Conservation (phyloP, 2,113 vertebrate genomes). For the Empidonax traillii region DNA sequence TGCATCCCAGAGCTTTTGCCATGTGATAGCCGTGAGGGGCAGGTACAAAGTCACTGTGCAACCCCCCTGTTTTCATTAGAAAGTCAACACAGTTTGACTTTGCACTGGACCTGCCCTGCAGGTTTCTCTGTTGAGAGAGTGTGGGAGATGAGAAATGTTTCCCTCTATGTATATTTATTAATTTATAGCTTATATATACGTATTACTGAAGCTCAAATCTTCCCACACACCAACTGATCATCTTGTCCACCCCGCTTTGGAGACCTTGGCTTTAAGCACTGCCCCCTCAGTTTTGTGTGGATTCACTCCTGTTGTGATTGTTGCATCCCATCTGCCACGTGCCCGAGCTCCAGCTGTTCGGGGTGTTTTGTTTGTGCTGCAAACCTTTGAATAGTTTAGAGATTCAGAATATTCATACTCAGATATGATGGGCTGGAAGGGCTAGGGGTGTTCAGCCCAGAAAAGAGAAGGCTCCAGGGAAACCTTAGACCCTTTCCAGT, state of each 20-base stretch:
- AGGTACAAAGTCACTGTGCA: not conserved
- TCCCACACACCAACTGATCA: not conserved
- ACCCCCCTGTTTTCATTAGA: not conserved
- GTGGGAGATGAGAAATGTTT: not conserved
- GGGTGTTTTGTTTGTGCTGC: not conserved
- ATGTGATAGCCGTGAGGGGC: accelerated
- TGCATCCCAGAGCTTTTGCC: not conserved
- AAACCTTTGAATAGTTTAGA: not conserved
- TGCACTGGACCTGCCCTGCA: accelerated
- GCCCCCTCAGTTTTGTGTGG: not conserved
- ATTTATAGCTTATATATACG: not conserved
- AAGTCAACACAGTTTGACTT: not conserved
- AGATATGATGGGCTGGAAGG: not conserved
- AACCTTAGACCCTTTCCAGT: accelerated
- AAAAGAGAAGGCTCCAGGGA: not conserved
- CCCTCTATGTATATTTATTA: not conserved
- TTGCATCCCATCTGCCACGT: not conserved
- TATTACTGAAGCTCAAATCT: not conserved
- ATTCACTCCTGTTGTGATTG: not conserved
- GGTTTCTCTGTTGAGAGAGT: not conserved
- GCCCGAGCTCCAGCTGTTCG: not conserved
- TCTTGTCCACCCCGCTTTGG: not conserved
- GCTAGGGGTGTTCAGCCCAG: not conserved
- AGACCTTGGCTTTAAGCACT: not conserved
- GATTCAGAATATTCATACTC: not conserved